A percentile compares a stretch with the other conserved stretches of the same genome.
Evolutionary conservation across 2,888 invertebrate species (phyloP).

Genomic region (Orthosia incerta): DNA sequence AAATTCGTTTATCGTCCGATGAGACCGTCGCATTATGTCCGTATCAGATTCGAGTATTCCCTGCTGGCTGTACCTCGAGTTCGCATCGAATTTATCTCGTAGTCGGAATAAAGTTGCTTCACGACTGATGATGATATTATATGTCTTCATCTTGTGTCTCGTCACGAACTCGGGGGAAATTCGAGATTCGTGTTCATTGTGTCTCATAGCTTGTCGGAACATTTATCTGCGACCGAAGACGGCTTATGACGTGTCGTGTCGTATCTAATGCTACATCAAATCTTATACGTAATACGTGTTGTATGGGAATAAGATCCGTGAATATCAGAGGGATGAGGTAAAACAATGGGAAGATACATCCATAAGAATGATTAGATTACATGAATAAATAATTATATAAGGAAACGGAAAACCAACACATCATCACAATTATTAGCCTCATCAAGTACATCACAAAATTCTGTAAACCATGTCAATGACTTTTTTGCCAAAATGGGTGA

Average conservation of each 20-base stretch:
- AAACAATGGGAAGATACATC: constrained; percentile 33
- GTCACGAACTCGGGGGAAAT: constrained; percentile 76
- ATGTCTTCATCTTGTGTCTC: constrained; percentile 72
- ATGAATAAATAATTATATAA: constrained; percentile 57
- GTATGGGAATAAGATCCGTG: constrained; percentile 26
- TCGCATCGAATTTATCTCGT: constrained; percentile 68
- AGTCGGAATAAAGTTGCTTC: constrained; percentile 65
- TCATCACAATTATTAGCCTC: too few relatives aligned
- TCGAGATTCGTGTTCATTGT: constrained; percentile 73
- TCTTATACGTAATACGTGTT: constrained; percentile 44
- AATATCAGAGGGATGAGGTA: constrained; percentile 13
- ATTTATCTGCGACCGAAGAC: constrained; percentile 70
- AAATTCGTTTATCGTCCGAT: constrained; percentile 73
- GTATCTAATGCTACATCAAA: constrained; percentile 56
- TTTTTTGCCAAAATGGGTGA: too few relatives aligned
- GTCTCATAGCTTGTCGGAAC: constrained; percentile 67
- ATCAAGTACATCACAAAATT: too few relatives aligned
- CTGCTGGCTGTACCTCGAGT: constrained; percentile 62
- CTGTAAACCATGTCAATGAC: too few relatives aligned
- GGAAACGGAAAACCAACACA: constrained; percentile 3
- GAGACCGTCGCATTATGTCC: constrained; percentile 66
- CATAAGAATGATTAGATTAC: constrained; percentile 40
- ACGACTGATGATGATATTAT: constrained; percentile 71
- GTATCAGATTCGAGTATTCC: constrained; percentile 72
- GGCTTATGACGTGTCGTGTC: constrained; percentile 64